Conservation (phyloP, 37 sponge, comb jelly and placozoan species). For the Spongilla lacustris region DNA sequence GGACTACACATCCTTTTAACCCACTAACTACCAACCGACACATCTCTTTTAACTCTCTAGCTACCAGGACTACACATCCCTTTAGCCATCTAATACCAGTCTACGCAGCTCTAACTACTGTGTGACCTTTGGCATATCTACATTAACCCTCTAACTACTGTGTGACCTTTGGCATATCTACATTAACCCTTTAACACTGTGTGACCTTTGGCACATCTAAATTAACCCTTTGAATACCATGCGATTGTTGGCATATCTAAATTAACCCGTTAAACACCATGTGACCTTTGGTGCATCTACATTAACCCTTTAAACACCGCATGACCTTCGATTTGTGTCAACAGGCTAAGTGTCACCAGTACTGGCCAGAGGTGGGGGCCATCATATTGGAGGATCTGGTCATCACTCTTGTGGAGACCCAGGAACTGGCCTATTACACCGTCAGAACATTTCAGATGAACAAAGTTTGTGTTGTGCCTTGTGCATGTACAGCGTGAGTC, state of each 20-base stretch:
- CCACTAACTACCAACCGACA: too few relatives aligned
- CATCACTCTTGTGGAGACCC: slow-evolving; percentile 56
- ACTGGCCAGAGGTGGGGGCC: slow-evolving; percentile 82
- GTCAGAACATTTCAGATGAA: slow-evolving; percentile 65
- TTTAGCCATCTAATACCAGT: not conserved
- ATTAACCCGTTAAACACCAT: not conserved
- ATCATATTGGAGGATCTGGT: slow-evolving; percentile 42
- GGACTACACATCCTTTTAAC: too few relatives aligned
- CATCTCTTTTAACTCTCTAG: too few relatives aligned
- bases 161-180: not conserved
- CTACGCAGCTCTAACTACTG: not conserved
- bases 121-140: too few relatives aligned
- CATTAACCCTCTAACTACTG: not conserved
- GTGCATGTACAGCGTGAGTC: not conserved
- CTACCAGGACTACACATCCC: too few relatives aligned
- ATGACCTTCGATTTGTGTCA: not conserved
- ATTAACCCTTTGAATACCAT: not conserved
- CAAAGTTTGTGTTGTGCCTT: not conserved
- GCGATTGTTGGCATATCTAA: not conserved
- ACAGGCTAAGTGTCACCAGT: slow-evolving; percentile 82
- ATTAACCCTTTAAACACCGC: not conserved
- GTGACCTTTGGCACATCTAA: not conserved
- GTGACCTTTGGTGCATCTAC: not conserved
- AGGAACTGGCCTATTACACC: slow-evolving; percentile 84
- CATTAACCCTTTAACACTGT: not conserved